Percentiles rank a stretch among this genome's conserved stretches.
These are phyloP conservation scores for Falco novaeseelandiae DNA, from an alignment of 2,797 vertebrate species.

Conservation along the genomic window DNA sequence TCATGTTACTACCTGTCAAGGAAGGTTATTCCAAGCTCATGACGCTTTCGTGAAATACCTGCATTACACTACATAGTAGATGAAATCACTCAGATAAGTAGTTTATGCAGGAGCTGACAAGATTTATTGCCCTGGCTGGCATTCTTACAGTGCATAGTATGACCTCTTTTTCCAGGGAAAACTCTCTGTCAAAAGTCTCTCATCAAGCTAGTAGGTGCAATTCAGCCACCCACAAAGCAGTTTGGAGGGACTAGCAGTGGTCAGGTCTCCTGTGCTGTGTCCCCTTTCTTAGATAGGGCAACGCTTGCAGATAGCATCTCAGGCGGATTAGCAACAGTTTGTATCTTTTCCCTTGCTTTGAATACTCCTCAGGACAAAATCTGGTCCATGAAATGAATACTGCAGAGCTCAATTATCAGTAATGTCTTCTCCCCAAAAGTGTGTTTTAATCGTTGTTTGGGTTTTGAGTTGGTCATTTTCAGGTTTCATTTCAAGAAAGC, in stretches of 20 bases:
- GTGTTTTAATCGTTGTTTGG: background rate
- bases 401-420: background rate
- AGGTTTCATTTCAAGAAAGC: slow-evolving; percentile 17
- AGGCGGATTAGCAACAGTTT: accelerated
- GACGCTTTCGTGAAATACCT: background rate
- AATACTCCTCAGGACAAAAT: background rate
- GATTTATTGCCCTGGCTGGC: background rate
- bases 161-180: background rate
- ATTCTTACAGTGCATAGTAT: background rate
- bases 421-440: background rate
- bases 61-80: background rate
- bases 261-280: background rate
- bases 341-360: background rate
- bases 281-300: background rate
- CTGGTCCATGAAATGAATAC: background rate
- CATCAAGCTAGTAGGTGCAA: background rate
- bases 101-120: background rate
- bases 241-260: background rate
- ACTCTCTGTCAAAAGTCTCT: background rate
- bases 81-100: background rate
- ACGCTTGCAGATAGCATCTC: background rate
- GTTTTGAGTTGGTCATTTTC: background rate
- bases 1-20: background rate
- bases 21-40: background rate
- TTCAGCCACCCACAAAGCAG: background rate